Evolutionary conservation across 2,888 invertebrate species (phyloP).

Genomic region (Cataglyphis altisquamis): DNA sequence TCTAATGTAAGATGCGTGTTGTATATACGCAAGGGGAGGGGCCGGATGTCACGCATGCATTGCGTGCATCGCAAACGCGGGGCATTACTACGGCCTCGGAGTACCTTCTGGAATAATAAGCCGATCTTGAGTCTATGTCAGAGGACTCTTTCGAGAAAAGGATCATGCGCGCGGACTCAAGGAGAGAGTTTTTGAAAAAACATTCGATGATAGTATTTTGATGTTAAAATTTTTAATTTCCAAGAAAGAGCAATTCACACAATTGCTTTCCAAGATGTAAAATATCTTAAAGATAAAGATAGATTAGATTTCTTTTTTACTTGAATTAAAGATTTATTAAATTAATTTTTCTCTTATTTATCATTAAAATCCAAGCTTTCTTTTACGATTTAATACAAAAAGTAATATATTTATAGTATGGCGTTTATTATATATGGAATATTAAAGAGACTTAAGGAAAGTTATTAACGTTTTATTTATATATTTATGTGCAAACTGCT

Average conservation of each 20-base stretch:
- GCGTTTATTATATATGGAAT: slow-evolving; percentile 17
- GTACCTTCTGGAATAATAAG: slow-evolving; percentile 77
- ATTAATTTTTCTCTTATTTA: neutral
- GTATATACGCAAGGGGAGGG: slow-evolving; percentile 67
- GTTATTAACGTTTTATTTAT: slow-evolving; percentile 29
- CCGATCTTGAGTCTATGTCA: slow-evolving; percentile 43
- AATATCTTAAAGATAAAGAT: neutral
- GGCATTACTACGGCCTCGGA: slow-evolving; percentile 71
- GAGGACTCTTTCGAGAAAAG: slow-evolving; percentile 49
- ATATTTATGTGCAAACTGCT: neutral
- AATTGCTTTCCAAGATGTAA: neutral
- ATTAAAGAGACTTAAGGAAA: slow-evolving; percentile 25
- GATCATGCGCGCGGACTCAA: slow-evolving; percentile 28
- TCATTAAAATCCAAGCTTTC: neutral
- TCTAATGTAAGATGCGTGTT: slow-evolving; percentile 53
- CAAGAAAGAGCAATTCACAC: neutral
- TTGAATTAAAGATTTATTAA: neutral
- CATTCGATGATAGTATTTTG: slow-evolving; percentile 14
- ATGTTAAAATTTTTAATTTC: slow-evolving; percentile 6
- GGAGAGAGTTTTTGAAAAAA: slow-evolving; percentile 12
- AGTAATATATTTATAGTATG: neutral
- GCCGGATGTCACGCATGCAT: slow-evolving; percentile 83
- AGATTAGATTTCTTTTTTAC: neutral
- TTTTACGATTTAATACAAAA: neutral
- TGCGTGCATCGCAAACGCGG: slow-evolving; percentile 77